A percentile compares a stretch with the other conserved stretches of the same genome.
phyloP scores from a whole-genome alignment of 2,888 invertebrate species.

The Caenorhabditis plicata region DNA sequence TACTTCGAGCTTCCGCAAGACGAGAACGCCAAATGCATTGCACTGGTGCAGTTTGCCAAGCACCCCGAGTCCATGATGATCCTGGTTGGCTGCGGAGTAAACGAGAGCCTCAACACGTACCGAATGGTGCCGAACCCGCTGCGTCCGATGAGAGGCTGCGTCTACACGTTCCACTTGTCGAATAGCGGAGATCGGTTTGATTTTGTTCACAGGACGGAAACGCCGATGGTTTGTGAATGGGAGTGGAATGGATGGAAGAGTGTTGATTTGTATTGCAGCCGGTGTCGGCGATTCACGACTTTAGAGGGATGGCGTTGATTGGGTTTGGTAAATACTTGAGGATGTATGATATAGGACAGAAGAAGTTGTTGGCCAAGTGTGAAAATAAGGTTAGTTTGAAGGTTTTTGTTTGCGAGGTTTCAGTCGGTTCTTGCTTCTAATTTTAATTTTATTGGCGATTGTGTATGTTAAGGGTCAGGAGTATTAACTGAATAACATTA shows the following conservation, averaged over 20 bases:
- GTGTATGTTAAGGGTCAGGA: too few relatives aligned
- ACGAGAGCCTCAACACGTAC: slow-evolving; percentile 81
- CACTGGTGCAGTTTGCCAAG: slow-evolving; percentile 79
- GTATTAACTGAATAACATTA: too few relatives aligned
- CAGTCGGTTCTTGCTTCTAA: too few relatives aligned
- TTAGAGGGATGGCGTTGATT: slow-evolving; percentile 86
- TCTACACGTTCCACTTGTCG: slow-evolving; percentile 64
- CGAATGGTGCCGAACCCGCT: slow-evolving; percentile 1
- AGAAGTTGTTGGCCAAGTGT: slow-evolving; percentile 92
- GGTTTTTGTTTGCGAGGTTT: slow-evolving; percentile 5
- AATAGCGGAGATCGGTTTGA: slow-evolving; percentile 81
- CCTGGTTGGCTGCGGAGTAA: slow-evolving; percentile 87
- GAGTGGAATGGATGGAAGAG: background rate
- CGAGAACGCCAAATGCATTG: slow-evolving; percentile 83
- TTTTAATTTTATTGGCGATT: too few relatives aligned
- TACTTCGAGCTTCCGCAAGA: slow-evolving; percentile 86
- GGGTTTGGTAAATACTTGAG: slow-evolving; percentile 89
- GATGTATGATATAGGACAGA: slow-evolving; percentile 92
- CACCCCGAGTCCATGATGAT: slow-evolving; percentile 73
- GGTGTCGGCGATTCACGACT: slow-evolving; percentile 79
- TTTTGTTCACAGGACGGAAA: slow-evolving; percentile 83
- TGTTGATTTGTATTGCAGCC: slow-evolving; percentile 41
- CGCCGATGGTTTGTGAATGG: slow-evolving; percentile 44
- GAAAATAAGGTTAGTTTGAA: slow-evolving; percentile 78
- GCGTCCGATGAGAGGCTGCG: slow-evolving; percentile 53